A percentile compares a stretch with the other conserved stretches of the same genome.
Conservation (phyloP, 1,140 invertebrate species). For the Eciton burchellii region DNA sequence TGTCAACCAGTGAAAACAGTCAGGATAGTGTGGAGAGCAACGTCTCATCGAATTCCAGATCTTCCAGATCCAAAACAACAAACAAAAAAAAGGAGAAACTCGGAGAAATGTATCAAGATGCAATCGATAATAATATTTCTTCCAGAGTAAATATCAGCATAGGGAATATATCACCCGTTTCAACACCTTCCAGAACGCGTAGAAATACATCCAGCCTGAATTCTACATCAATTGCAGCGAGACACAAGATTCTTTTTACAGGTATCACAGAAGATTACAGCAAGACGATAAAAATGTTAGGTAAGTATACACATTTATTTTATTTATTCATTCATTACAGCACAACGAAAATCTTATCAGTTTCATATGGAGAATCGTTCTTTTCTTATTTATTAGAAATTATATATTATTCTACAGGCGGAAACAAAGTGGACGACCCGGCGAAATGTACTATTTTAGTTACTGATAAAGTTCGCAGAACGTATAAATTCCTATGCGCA, state of each 20-base stretch:
- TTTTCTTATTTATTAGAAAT: neutral
- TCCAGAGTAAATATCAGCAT: slow-evolving; percentile 10
- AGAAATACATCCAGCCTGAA: slow-evolving; percentile 9
- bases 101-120: neutral
- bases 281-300: slow-evolving; percentile 68
- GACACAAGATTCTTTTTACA: slow-evolving; percentile 76
- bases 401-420: slow-evolving; percentile 78
- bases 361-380: neutral
- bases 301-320: slow-evolving; percentile 58
- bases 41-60: neutral
- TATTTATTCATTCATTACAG: too few species aligned
- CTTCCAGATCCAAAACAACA: neutral
- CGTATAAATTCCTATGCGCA: slow-evolving; percentile 85
- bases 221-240: slow-evolving; percentile 1
- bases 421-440: slow-evolving; percentile 78
- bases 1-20: neutral
- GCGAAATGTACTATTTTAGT: slow-evolving; percentile 82
- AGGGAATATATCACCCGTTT: neutral
- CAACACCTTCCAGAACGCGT: slow-evolving; percentile 28
- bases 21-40: neutral
- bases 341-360: neutral
- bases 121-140: neutral
- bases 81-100: neutral
- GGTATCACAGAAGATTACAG: slow-evolving; percentile 69
- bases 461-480: slow-evolving; percentile 85